These are phyloP conservation scores for Hypomesus transpacificus DNA, from an alignment of 2,113 vertebrate genomes.

Conservation along the genomic window DNA sequence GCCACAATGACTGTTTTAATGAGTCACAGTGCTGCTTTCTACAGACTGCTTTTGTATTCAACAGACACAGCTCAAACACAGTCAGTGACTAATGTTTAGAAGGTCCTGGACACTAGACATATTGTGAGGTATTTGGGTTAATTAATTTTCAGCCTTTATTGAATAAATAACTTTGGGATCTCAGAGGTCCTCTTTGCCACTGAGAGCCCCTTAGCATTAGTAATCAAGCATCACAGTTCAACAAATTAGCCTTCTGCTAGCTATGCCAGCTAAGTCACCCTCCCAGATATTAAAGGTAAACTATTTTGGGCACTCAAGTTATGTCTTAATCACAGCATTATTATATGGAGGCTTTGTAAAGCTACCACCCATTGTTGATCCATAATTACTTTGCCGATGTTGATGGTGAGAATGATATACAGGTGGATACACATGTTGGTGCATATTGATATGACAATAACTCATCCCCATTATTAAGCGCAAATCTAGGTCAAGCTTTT, in stretches of 20 bases:
- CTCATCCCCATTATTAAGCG: too few species aligned
- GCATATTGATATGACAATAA: too few species aligned
- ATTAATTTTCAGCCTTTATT: constrained; percentile 47
- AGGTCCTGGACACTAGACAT: not conserved
- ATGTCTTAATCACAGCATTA: constrained; percentile 71
- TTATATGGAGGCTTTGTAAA: constrained; percentile 56
- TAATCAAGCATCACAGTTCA: constrained; percentile 61
- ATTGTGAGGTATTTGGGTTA: constrained; percentile 5
- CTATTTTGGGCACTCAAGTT: constrained; percentile 58
- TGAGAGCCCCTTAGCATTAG: constrained; percentile 40
- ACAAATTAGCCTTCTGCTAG: constrained; percentile 54
- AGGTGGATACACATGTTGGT: too few species aligned
- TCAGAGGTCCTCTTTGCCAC: constrained; percentile 35
- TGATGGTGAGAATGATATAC: too few species aligned
- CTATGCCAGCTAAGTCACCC: constrained; percentile 58
- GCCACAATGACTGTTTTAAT: not conserved
- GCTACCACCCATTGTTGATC: constrained; percentile 24
- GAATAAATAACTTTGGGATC: constrained; percentile 49
- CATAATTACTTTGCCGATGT: too few species aligned
- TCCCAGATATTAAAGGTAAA: constrained; percentile 66
- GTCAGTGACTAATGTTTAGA: not conserved
- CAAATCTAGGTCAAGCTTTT: too few species aligned
- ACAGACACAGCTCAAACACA: not conserved
- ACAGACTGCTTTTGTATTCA: not conserved
- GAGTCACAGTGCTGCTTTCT: not conserved